Percentiles rank a stretch among this genome's conserved stretches.
These are phyloP conservation scores for Anableps anableps DNA, from an alignment of 2,797 vertebrate species.

Conservation along the genomic window DNA sequence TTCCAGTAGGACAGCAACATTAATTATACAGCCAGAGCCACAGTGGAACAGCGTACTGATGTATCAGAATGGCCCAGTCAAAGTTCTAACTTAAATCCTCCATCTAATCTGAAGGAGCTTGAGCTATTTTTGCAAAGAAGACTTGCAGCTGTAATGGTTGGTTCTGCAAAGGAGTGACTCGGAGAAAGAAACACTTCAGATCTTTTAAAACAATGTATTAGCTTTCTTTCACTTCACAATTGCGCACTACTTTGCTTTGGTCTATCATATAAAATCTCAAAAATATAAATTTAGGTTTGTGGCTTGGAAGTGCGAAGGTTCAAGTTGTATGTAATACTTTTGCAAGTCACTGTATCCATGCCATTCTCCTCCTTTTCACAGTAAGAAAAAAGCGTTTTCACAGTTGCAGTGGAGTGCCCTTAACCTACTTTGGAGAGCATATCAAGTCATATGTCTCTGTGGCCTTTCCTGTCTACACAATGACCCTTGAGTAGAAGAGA, in stretches of 20 bases:
- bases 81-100: neutral
- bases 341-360: neutral
- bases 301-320: neutral
- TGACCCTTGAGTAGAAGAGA: slow-evolving; percentile 73
- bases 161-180: neutral
- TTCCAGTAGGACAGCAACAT: neutral
- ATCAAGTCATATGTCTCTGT: slow-evolving; percentile 76
- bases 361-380: slow-evolving; percentile 14
- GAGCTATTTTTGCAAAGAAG: neutral
- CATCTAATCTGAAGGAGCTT: neutral
- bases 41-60: neutral
- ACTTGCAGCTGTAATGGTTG: neutral
- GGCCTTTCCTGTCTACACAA: slow-evolving; percentile 80
- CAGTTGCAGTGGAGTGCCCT: slow-evolving; percentile 62
- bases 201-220: neutral
- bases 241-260: neutral
- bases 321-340: neutral
- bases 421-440: slow-evolving; percentile 78
- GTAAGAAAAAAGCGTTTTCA: slow-evolving; percentile 37
- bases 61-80: neutral
- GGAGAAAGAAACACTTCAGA: neutral
- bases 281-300: neutral
- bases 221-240: neutral
- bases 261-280: neutral
- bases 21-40: neutral